phyloP scores from a whole-genome alignment of 2,888 invertebrate species.

The Torymus tubicola region DNA sequence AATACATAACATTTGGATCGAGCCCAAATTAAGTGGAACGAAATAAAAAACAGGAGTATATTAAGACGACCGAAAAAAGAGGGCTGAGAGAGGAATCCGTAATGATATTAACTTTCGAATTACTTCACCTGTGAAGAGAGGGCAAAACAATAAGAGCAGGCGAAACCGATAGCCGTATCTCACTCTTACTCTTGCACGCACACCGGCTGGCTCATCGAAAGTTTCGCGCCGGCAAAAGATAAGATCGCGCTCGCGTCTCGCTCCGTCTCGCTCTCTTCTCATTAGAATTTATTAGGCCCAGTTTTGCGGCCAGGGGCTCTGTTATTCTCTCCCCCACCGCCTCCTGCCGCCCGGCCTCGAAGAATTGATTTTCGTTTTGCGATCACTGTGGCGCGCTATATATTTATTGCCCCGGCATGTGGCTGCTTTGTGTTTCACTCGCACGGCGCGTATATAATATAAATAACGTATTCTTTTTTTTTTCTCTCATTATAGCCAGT shows the following conservation, averaged over 20 bases:
- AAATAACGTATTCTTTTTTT: not conserved
- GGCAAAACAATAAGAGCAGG: slow-evolving; percentile 8
- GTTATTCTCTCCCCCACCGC: not conserved
- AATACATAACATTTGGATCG: no score
- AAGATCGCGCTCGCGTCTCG: slow-evolving; percentile 2
- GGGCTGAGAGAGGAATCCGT: not conserved
- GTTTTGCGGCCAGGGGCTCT: not conserved
- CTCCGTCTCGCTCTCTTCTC: not conserved
- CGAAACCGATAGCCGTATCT: not conserved
- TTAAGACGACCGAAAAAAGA: not conserved
- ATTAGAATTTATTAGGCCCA: slow-evolving; percentile 47
- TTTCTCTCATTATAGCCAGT: slow-evolving; percentile 1
- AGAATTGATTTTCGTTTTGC: not conserved
- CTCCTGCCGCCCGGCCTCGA: not conserved
- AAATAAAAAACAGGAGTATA: not conserved
- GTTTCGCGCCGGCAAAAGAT: slow-evolving; percentile 7
- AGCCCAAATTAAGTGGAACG: not conserved
- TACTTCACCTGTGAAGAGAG: slow-evolving; percentile 19
- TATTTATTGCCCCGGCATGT: slow-evolving; percentile 8
- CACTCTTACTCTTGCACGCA: slow-evolving; percentile 28
- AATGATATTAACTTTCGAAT: slow-evolving; percentile 35
- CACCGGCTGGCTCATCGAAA: not conserved
- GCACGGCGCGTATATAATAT: not conserved
- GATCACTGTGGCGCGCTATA: not conserved
- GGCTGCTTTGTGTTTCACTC: not conserved